Base-by-base conservation (phyloP, 1,140 invertebrate species). In the Rhopalosiphum maidis region DNA sequence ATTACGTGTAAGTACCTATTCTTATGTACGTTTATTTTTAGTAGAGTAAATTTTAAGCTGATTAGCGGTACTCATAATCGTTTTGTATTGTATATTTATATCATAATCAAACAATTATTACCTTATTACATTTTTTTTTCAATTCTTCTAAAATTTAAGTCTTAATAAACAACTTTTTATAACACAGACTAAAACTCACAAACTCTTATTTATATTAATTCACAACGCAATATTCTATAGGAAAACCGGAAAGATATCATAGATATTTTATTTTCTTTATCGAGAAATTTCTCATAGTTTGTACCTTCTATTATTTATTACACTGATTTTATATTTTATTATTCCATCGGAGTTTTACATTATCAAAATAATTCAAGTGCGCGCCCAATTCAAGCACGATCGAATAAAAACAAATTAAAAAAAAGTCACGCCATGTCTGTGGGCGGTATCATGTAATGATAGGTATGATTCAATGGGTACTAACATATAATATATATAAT, bases 371-470 rank as follows among this genome's bases (percentile, higher is more conserved):
- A 48, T 35, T 48, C 30, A n/a, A 88, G 30, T 88, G 86, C 3
- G 23, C 86, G 18, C 30, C 15, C 46, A 35, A 88, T 35, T 88
- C 18, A 22, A 48, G 4, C 77, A 30, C 86, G 30, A 51, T n/a
- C 30, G 41, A 86, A 86, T 46, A n/a, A 85, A 11, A 86, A n/a
- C 30, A 55, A 35, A 89, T 89, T 89, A 55, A 37, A 89, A 55
- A 55, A 25, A 55, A 89, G 48, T 89, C 88, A 89, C 88, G 48
- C 48, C 51, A 89, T 55, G 35, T 41, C 11, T 1, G 35, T 54
- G 21, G 87, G 87, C n/a, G 48, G n/a, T 21, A 8, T 55, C 51
- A 25, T 35, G 15, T 89, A 89, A 89, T 89, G 35, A 89, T 89
- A 89, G 88, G 51, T 55, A 55, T 23, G 35, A 55, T 41, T 41